Base-by-base conservation (phyloP, 1,140 invertebrate genomes). In the Drosophila busckii region DNA sequence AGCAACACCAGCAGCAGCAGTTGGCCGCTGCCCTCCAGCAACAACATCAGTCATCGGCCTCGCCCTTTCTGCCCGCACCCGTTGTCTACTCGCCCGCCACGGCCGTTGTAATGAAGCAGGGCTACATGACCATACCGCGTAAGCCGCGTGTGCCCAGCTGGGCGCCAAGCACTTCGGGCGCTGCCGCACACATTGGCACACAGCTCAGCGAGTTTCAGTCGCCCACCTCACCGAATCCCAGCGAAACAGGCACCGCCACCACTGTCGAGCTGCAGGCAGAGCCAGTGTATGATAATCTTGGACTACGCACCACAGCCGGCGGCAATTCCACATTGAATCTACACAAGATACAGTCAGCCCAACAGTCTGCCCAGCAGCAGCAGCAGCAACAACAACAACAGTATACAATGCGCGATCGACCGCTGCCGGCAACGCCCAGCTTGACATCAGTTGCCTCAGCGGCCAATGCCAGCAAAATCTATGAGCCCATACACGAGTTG, bases 261-360 rank as follows among this genome's bases (percentile, higher is more conserved):
- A 70, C 88, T 1, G 89, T 90, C 68, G 88, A 90, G 10, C 40
- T 84, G 41, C 71, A 69, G 19, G 88, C 90, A 13, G 94, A 95
- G 71, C 94, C 94, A 0, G 90, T 95, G 2, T 96, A 96, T 75
- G 95, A 96, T 71, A 96, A 95, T 73, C 87, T 96, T 7, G 95
- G 95, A 0, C 87, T 92, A 1, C 89, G 94, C 34, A 95, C 93
- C 1, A 96, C 94, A n/a, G 95, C 93, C 0, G 93, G 95, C 56
- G 95, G 94, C 4, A 95, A 93, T 66, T 95, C 94, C 0, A 91
- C 91, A 2, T 87, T 94, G 2, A 94, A 94, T 32, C 84, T 96
- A 34, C 93, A 93, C 73, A 93, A 93, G 88, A 65, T 86, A 86
- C 15, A 29, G 66, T 53, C 22, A 12, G 86, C 15, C 89, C 38